A percentile compares a stretch with the other conserved stretches of the same genome.
Evolutionary conservation across 2,797 vertebrate species (phyloP).

Genomic region (Thaleichthys pacificus): DNA sequence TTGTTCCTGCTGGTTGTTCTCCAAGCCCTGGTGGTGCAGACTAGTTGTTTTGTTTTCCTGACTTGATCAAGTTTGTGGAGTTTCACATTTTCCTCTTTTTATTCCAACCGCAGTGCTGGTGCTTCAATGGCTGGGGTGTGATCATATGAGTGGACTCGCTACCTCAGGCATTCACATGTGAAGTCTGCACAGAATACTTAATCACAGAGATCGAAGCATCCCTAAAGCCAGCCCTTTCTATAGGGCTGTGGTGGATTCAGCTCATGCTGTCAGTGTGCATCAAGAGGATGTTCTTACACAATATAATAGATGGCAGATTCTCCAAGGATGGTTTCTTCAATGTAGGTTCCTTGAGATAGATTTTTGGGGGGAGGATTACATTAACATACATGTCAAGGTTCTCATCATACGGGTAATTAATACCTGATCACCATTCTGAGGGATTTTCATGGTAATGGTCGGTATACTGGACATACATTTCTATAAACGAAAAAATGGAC

Average conservation of each 20-base stretch:
- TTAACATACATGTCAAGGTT: too few relatives aligned
- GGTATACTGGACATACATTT: too few relatives aligned
- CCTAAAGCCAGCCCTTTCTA: not conserved
- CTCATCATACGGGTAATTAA: too few relatives aligned
- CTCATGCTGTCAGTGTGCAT: too few relatives aligned
- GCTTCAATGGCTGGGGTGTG: constrained; percentile 9
- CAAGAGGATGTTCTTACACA: too few relatives aligned
- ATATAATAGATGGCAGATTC: too few relatives aligned
- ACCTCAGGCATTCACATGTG: constrained; percentile 1
- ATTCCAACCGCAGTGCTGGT: not conserved
- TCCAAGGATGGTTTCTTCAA: too few relatives aligned
- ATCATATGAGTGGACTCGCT: not conserved
- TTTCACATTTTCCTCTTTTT: not conserved
- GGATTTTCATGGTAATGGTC: too few relatives aligned
- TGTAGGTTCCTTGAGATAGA: too few relatives aligned
- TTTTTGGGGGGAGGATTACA: too few relatives aligned
- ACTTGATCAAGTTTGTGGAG: not conserved
- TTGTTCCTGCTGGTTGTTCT: constrained; percentile 7
- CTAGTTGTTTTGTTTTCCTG: constrained; percentile 13
- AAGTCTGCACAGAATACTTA: constrained; percentile 16
- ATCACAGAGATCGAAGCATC: constrained; percentile 14
- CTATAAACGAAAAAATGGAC: too few relatives aligned
- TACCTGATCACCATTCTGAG: too few relatives aligned
- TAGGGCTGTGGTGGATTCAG: not conserved
- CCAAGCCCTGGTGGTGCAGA: constrained; percentile 1